Conservation (phyloP, 2,797 vertebrate genomes). For the Mycteria americana region DNA sequence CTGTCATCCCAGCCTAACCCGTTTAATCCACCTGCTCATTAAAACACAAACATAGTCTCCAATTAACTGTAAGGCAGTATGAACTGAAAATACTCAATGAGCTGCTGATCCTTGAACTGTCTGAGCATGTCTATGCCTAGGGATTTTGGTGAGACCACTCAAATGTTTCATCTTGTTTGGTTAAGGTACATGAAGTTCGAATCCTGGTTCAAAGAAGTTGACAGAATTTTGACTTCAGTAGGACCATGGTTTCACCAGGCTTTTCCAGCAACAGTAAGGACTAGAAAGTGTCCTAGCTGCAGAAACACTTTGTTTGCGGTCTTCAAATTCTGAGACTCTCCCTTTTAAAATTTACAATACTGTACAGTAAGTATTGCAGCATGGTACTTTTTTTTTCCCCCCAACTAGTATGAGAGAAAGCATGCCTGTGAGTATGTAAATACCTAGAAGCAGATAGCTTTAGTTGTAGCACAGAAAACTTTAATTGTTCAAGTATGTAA, state of each 20-base stretch:
- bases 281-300: not conserved
- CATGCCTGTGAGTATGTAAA: not conserved
- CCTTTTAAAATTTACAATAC: not conserved
- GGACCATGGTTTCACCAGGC: not conserved
- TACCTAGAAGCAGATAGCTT: not conserved
- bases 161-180: not conserved
- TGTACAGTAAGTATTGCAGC: not conserved
- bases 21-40: not conserved
- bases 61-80: not conserved
- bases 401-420: not conserved
- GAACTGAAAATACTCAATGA: not conserved
- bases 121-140: not conserved
- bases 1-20: not conserved
- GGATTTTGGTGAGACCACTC: not conserved
- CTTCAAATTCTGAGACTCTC: not conserved
- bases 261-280: not conserved
- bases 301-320: not conserved
- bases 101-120: not conserved
- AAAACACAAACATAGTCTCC: not conserved
- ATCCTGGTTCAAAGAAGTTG: not conserved
- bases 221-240: not conserved
- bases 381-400: too few relatives aligned
- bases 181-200: not conserved
- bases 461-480: not conserved
- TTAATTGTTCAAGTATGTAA: not conserved